phyloP scores from a whole-genome alignment of 2,797 vertebrate genomes.

The Esox lucius region DNA sequence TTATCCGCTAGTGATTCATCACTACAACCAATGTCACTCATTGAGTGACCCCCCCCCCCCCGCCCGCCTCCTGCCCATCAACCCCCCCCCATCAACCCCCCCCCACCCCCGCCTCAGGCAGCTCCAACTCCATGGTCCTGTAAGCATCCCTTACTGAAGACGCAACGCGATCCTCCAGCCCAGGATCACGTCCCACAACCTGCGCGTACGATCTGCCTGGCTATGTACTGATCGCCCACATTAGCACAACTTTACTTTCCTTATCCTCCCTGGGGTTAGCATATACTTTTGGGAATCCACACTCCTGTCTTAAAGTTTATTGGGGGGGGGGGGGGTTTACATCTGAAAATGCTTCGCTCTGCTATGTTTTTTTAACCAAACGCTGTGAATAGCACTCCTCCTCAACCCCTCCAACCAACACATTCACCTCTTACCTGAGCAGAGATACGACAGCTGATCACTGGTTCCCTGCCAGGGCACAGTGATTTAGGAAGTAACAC shows the following conservation, averaged over 20 bases:
- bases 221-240: no score
- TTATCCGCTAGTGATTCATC: conserved; percentile 62
- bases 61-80: neutral
- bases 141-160: neutral
- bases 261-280: no score
- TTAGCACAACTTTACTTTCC: no score
- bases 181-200: neutral
- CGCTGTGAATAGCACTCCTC: neutral
- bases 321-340: no score
- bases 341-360: neutral
- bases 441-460: conserved; percentile 15
- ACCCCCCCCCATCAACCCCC: conserved; percentile 1
- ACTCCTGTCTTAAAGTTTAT: neutral
- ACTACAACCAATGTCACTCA: conserved; percentile 51
- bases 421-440: neutral
- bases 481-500: conserved; percentile 14
- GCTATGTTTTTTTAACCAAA: neutral
- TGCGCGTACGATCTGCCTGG: neutral
- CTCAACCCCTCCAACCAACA: neutral
- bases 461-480: neutral
- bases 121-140: neutral
- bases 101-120: conserved; percentile 4
- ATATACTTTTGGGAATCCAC: no score
- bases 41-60: conserved; percentile 29
- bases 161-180: neutral